Percentiles rank a stretch among this genome's conserved stretches.
Evolutionary conservation across 2,113 vertebrate species (phyloP).

Genomic region (Tenebrosternarchus preto): DNA sequence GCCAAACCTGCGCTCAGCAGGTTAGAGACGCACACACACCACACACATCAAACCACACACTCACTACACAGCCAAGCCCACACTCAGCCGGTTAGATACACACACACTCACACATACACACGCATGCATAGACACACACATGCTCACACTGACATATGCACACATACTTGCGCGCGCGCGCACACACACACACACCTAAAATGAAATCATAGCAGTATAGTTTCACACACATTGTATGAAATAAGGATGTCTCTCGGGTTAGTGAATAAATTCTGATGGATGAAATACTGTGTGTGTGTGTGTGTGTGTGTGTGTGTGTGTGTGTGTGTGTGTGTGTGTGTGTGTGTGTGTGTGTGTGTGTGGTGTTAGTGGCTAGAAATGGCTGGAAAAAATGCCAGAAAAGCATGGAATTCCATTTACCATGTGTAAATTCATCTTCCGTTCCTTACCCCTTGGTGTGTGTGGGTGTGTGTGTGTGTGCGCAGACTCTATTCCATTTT

Average conservation of each 20-base stretch:
- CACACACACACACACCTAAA: neutral
- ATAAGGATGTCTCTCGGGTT: neutral
- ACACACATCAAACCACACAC: neutral
- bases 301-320: neutral
- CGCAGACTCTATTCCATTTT: constrained; percentile 7
- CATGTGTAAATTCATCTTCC: constrained; percentile 26
- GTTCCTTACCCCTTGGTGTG: neutral
- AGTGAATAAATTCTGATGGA: neutral
- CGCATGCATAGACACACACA: constrained; percentile 28
- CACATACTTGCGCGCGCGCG: neutral
- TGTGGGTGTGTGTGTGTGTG: no score
- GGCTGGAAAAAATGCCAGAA: constrained; percentile 21
- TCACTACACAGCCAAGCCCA: constrained; percentile 62
- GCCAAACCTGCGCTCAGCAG: constrained; percentile 69
- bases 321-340: neutral
- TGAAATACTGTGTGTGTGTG: neutral
- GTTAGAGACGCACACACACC: constrained; percentile 61
- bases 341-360: neutral
- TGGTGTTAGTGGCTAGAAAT: neutral
- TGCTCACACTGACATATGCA: neutral
- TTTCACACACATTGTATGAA: neutral
- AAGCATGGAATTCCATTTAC: constrained; percentile 40
- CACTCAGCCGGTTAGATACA: constrained; percentile 67
- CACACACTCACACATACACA: neutral
- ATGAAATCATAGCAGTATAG: neutral